Conservation (phyloP, 2,113 vertebrate genomes). For the Gallinago media region DNA sequence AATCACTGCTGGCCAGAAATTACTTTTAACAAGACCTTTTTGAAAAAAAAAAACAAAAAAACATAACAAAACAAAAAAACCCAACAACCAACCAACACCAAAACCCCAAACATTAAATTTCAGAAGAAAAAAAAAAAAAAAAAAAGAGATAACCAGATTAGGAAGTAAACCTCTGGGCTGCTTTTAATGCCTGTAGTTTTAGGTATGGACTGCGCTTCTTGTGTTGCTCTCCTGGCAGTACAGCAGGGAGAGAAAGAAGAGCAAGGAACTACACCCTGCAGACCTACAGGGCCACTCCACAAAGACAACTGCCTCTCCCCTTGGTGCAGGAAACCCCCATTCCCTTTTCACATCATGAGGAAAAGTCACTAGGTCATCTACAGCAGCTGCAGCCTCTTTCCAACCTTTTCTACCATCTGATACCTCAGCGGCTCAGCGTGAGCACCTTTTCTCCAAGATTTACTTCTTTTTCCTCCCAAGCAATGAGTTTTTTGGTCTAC, state of each 20-base stretch:
- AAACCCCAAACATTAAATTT: not conserved
- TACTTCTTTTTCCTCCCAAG: not conserved
- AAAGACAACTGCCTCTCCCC: fast-evolving
- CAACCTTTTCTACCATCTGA: not conserved
- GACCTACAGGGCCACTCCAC: fast-evolving
- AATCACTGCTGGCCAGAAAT: not conserved
- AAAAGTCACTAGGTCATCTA: not conserved
- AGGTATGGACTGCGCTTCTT: fast-evolving
- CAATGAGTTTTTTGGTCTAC: not conserved
- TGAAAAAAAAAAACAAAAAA: not conserved
- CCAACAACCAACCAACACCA: no score
- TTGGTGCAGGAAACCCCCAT: fast-evolving
- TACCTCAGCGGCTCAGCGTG: not conserved
- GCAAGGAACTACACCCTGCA: fast-evolving
- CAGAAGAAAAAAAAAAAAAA: not conserved
- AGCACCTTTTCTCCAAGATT: not conserved
- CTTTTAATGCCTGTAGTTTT: not conserved
- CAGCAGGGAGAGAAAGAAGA: not conserved
- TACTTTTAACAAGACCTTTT: not conserved
- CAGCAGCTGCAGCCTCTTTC: not conserved
- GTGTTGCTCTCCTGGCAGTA: not conserved
- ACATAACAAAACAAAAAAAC: no score
- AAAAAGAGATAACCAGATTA: not conserved
- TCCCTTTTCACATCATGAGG: not conserved
- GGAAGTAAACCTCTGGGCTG: not conserved